phyloP scores from a whole-genome alignment of 2,888 invertebrate genomes.

The Meghimatium bilineatum region DNA sequence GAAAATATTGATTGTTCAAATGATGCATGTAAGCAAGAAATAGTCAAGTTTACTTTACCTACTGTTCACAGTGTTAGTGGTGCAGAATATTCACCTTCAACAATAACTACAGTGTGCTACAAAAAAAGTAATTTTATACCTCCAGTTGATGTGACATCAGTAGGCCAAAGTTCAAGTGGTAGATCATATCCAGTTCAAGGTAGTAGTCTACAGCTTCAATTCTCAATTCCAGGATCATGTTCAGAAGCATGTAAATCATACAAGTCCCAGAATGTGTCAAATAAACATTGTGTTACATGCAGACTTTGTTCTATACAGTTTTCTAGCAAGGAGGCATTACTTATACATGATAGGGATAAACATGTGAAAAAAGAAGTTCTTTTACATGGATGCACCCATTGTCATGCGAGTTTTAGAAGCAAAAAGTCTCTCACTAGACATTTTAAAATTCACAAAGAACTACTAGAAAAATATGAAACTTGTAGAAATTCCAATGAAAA shows the following conservation, averaged over 20 bases:
- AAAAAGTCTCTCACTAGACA: background rate
- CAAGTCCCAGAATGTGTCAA: background rate
- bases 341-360: constrained; percentile 15
- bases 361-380: constrained; percentile 24
- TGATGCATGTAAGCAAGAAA: background rate
- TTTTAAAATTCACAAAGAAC: constrained; percentile 8
- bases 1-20: constrained; percentile 20
- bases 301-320: constrained; percentile 18
- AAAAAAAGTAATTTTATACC: background rate
- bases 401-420: background rate
- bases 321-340: constrained; percentile 24
- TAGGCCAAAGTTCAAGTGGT: background rate
- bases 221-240: background rate
- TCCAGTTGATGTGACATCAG: background rate
- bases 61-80: background rate
- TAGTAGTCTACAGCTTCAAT: background rate
- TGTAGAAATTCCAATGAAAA: background rate
- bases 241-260: background rate
- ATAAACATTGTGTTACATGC: background rate
- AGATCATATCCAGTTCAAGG: background rate
- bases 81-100: background rate
- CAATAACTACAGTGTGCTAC: background rate
- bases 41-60: background rate
- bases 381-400: constrained; percentile 1
- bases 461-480: background rate